Conservation (phyloP, 2,888 invertebrate species). For the Peribatodes rhomboidaria region DNA sequence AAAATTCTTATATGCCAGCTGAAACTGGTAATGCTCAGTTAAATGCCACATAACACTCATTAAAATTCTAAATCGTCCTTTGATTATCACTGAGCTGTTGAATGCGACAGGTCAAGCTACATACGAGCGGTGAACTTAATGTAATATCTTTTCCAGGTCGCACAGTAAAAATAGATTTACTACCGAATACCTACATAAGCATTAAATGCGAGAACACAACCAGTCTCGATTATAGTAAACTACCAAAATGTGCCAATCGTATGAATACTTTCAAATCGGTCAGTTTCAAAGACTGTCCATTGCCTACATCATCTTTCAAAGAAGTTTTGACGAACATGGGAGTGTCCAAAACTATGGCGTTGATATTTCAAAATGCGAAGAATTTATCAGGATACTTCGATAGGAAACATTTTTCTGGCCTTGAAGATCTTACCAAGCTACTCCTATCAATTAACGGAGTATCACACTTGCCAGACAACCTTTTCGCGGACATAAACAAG, state of each 20-base stretch:
- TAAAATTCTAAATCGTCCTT: too few relatives aligned
- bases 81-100: background rate
- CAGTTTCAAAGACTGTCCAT: slow-evolving; percentile 84
- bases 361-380: slow-evolving; percentile 84
- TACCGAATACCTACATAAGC: slow-evolving; percentile 77
- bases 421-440: slow-evolving; percentile 84
- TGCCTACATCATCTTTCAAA: slow-evolving; percentile 82
- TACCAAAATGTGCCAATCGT: slow-evolving; percentile 80
- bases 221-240: slow-evolving; percentile 73
- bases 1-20: too few relatives aligned
- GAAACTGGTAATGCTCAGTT: too few relatives aligned
- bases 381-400: slow-evolving; percentile 86
- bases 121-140: slow-evolving; percentile 2
- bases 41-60: too few relatives aligned
- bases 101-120: background rate
- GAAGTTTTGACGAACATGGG: slow-evolving; percentile 80
- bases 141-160: slow-evolving; percentile 70
- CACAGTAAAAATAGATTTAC: slow-evolving; percentile 74
- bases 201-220: slow-evolving; percentile 78
- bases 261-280: slow-evolving; percentile 77
- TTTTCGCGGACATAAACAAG: slow-evolving; percentile 87
- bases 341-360: slow-evolving; percentile 80
- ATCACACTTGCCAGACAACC: slow-evolving; percentile 86
- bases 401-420: slow-evolving; percentile 86
- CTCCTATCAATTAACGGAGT: slow-evolving; percentile 88